phyloP scores from a whole-genome alignment of 2,888 invertebrate genomes.

The Selenia dentaria region DNA sequence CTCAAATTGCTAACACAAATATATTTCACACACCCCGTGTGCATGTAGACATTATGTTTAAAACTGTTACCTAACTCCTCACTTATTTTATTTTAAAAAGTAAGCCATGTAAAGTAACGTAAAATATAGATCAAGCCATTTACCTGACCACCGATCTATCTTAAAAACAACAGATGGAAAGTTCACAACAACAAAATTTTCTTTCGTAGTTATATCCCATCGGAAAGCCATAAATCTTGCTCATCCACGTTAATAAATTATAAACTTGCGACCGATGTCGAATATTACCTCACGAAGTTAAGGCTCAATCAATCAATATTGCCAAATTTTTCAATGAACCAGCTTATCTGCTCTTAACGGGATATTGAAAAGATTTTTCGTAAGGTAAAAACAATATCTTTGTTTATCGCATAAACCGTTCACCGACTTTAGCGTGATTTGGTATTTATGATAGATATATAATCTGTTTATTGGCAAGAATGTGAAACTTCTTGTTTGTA shows the following conservation, averaged over 20 bases:
- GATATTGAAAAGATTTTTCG: conserved; percentile 22
- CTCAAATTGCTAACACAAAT: no score
- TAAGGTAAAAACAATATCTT: conserved; percentile 18
- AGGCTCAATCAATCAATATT: conserved; percentile 27
- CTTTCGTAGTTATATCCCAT: conserved; percentile 16
- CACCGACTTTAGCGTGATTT: no score
- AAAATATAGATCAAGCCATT: no score
- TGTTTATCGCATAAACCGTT: conserved; percentile 11
- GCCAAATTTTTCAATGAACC: conserved; percentile 27
- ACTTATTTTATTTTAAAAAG: no score
- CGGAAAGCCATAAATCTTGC: conserved; percentile 23
- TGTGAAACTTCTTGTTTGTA: no score
- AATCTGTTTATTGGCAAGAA: no score
- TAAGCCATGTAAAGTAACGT: no score
- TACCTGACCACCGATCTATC: no score
- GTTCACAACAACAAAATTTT: conserved; percentile 20
- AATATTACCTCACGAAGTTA: conserved; percentile 27
- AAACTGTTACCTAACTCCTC: no score
- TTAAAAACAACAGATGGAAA: conserved; percentile 15
- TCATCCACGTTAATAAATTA: conserved; percentile 25
- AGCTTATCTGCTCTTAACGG: conserved; percentile 22
- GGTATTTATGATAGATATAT: no score
- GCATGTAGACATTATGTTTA: no score
- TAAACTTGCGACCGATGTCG: conserved; percentile 27
- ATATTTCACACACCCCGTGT: no score